Percentiles rank a stretch among this genome's conserved stretches.
phyloP scores from a whole-genome alignment of 2,797 vertebrate genomes.

The Hyperoplus immaculatus region DNA sequence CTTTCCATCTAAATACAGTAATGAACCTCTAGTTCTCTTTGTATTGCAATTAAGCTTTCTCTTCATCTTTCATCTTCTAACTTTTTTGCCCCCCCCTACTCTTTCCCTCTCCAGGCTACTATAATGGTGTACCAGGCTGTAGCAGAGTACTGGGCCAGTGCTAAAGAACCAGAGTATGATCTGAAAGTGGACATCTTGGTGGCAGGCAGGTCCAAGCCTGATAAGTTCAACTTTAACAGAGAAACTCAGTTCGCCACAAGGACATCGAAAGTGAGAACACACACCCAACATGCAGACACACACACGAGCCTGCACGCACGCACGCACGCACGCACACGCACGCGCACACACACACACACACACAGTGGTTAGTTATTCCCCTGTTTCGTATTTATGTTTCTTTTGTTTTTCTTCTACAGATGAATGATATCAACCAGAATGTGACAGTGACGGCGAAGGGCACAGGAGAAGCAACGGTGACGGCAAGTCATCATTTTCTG shows the following conservation, averaged over 20 bases:
- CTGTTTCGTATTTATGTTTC: not conserved
- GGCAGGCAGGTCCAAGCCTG: slow-evolving; percentile 64
- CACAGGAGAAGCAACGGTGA: slow-evolving; percentile 72
- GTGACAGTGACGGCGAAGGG: slow-evolving; percentile 65
- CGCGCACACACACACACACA: too few relatives aligned
- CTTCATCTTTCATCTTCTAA: not conserved
- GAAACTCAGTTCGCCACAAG: slow-evolving; percentile 72
- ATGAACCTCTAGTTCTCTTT: not conserved
- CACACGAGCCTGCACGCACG: too few relatives aligned
- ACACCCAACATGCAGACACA: not conserved
- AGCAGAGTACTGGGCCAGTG: slow-evolving; percentile 82
- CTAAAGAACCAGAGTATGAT: slow-evolving; percentile 69
- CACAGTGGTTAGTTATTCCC: too few relatives aligned
- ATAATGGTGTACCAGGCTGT: slow-evolving; percentile 91
- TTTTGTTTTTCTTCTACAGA: slow-evolving; percentile 41
- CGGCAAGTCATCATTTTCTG: slow-evolving; percentile 27
- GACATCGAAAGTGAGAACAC: slow-evolving; percentile 80
- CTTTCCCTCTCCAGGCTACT: slow-evolving; percentile 82
- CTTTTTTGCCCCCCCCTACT: not conserved
- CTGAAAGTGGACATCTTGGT: slow-evolving; percentile 86
- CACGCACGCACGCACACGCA: too few relatives aligned
- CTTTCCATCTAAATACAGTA: not conserved
- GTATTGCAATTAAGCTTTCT: too few relatives aligned
- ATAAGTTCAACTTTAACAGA: slow-evolving; percentile 71
- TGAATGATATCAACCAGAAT: slow-evolving; percentile 66